Base-by-base conservation (phyloP, 2,888 invertebrate species). In the Amblyteles armatorius region DNA sequence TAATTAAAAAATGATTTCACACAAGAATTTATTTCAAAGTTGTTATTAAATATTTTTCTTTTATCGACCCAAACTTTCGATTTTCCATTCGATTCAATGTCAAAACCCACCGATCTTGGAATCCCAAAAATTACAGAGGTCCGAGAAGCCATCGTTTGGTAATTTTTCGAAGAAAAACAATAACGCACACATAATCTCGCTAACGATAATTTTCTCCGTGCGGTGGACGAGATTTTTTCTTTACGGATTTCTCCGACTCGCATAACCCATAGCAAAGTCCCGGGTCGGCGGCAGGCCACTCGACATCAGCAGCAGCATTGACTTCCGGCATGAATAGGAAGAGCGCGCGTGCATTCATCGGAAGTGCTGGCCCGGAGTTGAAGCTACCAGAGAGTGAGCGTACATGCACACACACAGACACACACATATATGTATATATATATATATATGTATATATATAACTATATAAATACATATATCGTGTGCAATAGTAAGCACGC, bases 311-410 rank as follows among this genome's bases (percentile, higher is more conserved):
- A 29, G 82, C 71, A 82, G 44, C 71, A 82, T 77, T 72, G 72
- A 82, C 82, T 78, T 82, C 72, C 82, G 48, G 67, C 40, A 78
- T 82, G 78, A 82, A 82, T 82, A 82, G 72, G 72, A 79, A 73
- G 73, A 73, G 52, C 50, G 68, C 73, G 68, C 40, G 29, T 83
- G 78, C 73, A 79, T 78, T 72, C 68, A 83, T 83, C 50, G 68
- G 72, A 83, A 83, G 72, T 79, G 82, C 67, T 48, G 67, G 78
- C 72, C 44, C 65, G 77, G 65, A 78, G 74, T 55, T 16, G 67
- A 73, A 33, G 55, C 79, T 72, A 29, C 16, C 44, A 48, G 13
- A 16, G 44, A 48, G 44, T 48, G 44, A 16, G 44, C 4, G 16
- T 16, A 16, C 44, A 48, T 16, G 5, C 44, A 48, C 44, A 48